Percentiles rank a stretch among this genome's conserved stretches.
Evolutionary conservation across 2,888 invertebrate species (phyloP).

Genomic region (Reticulitermes lucifugus): DNA sequence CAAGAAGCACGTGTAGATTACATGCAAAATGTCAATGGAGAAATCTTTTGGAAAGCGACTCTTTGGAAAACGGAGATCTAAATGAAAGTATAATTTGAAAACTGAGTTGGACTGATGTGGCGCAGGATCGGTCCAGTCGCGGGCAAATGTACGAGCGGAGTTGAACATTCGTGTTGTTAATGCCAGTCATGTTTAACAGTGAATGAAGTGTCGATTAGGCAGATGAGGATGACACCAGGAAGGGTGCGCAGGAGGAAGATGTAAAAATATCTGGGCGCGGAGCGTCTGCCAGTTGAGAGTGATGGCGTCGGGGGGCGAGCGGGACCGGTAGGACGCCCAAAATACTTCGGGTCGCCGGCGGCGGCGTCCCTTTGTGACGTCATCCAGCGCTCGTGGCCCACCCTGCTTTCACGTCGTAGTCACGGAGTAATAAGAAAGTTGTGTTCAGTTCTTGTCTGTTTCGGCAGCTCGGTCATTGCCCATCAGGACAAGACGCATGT

Average conservation of each 20-base stretch:
- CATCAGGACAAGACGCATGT: conserved; percentile 1
- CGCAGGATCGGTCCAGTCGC: no score
- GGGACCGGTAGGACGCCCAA: conserved; percentile 16
- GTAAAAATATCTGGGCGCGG: conserved; percentile 27
- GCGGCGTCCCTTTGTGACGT: conserved; percentile 44
- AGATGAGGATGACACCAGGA: background rate
- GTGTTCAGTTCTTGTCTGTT: conserved; percentile 6
- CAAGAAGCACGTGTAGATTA: no score
- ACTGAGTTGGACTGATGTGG: background rate
- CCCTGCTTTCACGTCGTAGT: background rate
- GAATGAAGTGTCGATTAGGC: background rate
- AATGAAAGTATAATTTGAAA: no score
- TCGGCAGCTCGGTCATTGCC: conserved; percentile 8
- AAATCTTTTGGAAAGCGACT: no score
- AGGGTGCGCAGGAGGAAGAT: background rate
- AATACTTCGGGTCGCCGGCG: conserved; percentile 37
- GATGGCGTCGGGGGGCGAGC: conserved; percentile 1
- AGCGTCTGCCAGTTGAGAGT: conserved; percentile 32
- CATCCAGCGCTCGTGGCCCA: background rate
- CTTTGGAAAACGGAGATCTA: no score
- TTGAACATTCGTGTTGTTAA: no score
- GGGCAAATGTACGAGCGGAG: no score
- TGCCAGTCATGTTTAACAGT: background rate
- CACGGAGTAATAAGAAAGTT: background rate
- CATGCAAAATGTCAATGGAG: no score